phyloP scores from a whole-genome alignment of 2,797 vertebrate genomes.

The Dermochelys coriacea region DNA sequence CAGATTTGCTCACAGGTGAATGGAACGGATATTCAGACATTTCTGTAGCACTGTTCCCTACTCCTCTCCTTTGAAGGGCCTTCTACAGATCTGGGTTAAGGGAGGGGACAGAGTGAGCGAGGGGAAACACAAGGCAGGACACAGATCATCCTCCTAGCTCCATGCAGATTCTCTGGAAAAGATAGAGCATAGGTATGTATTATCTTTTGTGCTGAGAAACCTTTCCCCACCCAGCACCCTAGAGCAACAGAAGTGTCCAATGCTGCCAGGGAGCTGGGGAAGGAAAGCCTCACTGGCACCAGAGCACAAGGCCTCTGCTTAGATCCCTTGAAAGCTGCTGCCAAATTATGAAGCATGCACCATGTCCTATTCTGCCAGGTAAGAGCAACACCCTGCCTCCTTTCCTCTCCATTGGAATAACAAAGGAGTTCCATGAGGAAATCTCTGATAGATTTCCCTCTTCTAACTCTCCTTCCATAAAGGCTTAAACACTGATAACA shows the following conservation, averaged over 20 bases:
- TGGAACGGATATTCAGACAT: neutral
- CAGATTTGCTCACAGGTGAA: neutral
- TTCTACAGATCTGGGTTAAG: neutral
- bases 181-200: neutral
- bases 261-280: rapidly evolving
- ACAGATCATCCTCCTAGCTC: neutral
- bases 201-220: neutral
- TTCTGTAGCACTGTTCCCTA: neutral
- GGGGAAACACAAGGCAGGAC: neutral
- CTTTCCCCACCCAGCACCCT: rapidly evolving
- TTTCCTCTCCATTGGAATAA: neutral
- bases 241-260: neutral
- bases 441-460: neutral
- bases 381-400: no score
- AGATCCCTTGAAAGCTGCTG: neutral
- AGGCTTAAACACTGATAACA: rapidly evolving
- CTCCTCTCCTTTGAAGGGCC: neutral
- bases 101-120: neutral
- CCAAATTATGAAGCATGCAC: neutral
- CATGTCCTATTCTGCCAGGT: neutral
- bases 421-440: neutral
- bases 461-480: neutral
- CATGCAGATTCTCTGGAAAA: neutral
- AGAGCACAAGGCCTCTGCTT: rapidly evolving
- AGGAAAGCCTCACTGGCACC: rapidly evolving